These are phyloP conservation scores for Aphaenogaster rudis DNA, from an alignment of 1,140 invertebrate genomes.

Conservation along the genomic window DNA sequence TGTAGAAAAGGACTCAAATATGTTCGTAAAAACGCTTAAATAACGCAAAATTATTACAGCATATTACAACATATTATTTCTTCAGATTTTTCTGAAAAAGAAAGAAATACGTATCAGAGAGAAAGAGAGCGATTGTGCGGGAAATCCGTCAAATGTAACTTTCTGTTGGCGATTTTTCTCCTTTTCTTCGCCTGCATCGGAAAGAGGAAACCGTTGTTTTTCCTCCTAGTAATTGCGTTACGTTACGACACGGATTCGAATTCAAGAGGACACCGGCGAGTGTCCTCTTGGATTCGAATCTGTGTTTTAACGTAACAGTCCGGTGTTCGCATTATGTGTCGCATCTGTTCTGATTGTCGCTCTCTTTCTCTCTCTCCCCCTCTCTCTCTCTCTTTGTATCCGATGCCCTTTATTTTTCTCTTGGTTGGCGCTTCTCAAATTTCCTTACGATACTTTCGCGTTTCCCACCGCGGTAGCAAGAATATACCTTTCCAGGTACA, in stretches of 20 bases:
- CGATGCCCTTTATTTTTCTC: constrained; percentile 10
- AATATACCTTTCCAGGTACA: not conserved
- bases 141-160: constrained; percentile 14
- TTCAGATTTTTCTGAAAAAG: constrained; percentile 1
- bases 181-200: not conserved
- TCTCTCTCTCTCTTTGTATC: not conserved
- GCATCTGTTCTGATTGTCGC: not conserved
- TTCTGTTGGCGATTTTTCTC: not conserved
- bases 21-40: not conserved
- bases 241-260: not conserved
- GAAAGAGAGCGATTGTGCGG: not conserved
- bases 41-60: not conserved
- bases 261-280: not conserved
- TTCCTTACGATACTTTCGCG: not conserved
- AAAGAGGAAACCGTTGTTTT: not conserved
- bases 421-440: not conserved
- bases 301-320: not conserved
- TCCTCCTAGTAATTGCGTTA: constrained; percentile 14
- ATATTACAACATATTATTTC: not conserved
- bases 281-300: no score
- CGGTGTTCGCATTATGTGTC: not conserved
- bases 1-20: not conserved
- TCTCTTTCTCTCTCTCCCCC: not conserved
- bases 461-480: not conserved
- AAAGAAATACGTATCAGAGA: not conserved